Base-by-base conservation (phyloP, 1,140 invertebrate species). In the Drosophila pectinifera region DNA sequence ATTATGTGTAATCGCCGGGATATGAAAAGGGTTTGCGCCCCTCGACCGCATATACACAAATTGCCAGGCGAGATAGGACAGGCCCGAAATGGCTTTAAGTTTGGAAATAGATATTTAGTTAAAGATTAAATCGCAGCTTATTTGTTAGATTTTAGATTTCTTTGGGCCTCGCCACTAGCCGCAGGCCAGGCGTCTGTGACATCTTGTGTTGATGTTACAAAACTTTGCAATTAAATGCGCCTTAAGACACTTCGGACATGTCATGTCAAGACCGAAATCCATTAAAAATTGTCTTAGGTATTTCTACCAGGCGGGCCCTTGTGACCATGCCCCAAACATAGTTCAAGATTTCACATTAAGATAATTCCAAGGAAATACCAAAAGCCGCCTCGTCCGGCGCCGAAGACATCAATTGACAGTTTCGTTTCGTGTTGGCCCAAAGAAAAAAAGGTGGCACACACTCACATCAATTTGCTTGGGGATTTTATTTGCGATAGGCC, bases 321-420 rank as follows among this genome's bases (percentile, higher is more conserved):
- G 82, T 48, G 83, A 79, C 83, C 67, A 86, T 88, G 83, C 76
- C 84, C 81, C 83, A 88, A 85, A 73, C 83, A 79, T 86, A 88
- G 83, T 83, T 86, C 59, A 86, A 86, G 83, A 86, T 86, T 86
- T 86, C 83, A 86, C 83, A 86, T 86, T 86, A 88, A 86, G 83
- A 86, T 86, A 86, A 88, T 88, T 86, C 79, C 83, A 86, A 86
- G 83, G 83, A 86, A 86, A 86, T 82, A 88, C 68, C 74, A 69
- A 86, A 78, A 65, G 70, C 59, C 54, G 55, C 69, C 56, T 73
- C 58, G 73, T 68, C 67, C 45, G 80, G 75, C 76, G 80, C 80
- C 80, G 78, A 58, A 88, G 68, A 74, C 81, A 64, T 73, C 83
- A 86, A 86, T 86, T 86, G 83, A 86, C 83, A 86, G 84, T 86